Percentiles rank a stretch among this genome's conserved stretches.
Evolutionary conservation across 2,888 invertebrate species (phyloP).

Genomic region (Caenorhabditis angaria): DNA sequence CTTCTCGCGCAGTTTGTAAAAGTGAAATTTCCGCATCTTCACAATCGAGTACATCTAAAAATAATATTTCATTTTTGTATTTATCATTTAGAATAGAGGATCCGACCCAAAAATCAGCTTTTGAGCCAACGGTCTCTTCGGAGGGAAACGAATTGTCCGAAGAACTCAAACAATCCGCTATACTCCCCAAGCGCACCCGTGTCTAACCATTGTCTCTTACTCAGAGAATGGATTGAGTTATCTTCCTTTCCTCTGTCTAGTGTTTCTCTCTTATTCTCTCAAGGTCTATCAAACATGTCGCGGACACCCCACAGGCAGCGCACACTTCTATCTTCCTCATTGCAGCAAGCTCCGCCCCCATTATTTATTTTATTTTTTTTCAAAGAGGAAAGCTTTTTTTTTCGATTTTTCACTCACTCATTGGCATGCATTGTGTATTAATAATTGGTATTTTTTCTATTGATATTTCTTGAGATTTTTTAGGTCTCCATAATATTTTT

Average conservation of each 20-base stretch:
- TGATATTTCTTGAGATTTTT: not conserved
- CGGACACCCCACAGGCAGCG: slow-evolving; percentile 29
- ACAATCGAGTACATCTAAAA: not conserved
- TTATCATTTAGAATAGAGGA: slow-evolving; percentile 18
- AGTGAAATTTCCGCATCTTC: not conserved
- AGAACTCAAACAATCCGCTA: slow-evolving; percentile 30
- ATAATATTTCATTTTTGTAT: not conserved
- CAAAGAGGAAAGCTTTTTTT: slow-evolving; percentile 5
- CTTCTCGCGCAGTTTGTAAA: not conserved
- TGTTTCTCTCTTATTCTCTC: not conserved
- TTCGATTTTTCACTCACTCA: slow-evolving; percentile 44
- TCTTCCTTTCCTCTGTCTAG: slow-evolving; percentile 38
- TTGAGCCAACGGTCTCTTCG: slow-evolving; percentile 31
- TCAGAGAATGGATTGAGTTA: slow-evolving; percentile 42
- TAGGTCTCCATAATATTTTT: slow-evolving; percentile 4
- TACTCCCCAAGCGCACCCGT: slow-evolving; percentile 32
- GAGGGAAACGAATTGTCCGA: slow-evolving; percentile 26
- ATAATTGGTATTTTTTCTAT: slow-evolving; percentile 25
- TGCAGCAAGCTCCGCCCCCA: slow-evolving; percentile 9
- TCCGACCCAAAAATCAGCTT: slow-evolving; percentile 46
- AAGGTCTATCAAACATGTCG: not conserved
- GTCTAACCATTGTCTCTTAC: slow-evolving; percentile 27
- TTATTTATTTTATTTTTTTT: not conserved
- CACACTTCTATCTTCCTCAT: slow-evolving; percentile 9
- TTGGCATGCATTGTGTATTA: slow-evolving; percentile 38